Base-by-base conservation (phyloP, 2,113 vertebrate genomes). In the Myrmecobius fasciatus region DNA sequence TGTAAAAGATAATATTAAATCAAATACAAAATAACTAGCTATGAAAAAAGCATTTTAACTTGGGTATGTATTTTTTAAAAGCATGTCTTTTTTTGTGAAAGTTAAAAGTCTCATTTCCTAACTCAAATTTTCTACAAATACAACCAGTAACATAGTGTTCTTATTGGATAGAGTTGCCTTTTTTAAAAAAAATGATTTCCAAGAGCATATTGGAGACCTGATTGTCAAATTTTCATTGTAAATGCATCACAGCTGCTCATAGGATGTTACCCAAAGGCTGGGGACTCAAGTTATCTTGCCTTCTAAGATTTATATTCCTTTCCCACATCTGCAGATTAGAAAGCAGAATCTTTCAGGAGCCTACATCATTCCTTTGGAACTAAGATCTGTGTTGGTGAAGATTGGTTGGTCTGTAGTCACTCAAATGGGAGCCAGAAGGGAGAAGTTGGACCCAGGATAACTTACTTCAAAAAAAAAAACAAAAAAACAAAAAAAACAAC, bases 191-290 rank as follows among this genome's bases (percentile, higher is more conserved):
- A n/a, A 75, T n/a, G 14, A 36, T 36, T 36, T 67, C 12, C 12
- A 36, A 31, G 28, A 36, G 12, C 12, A n/a, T n/a, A 12, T 5
- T n/a, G 17, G 20, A 43, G n/a, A 43, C 43, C 20, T 83, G 67
- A 83, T 83, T 83, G n/a, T 83, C 43, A 17, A 83, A 83, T 83
- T 83, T 83, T 83, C 67, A 43, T 83, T 83, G 17, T 51, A 51
- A 51, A 99, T 99, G 99, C 99, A 99, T 89, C 99, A 99, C 94
- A 99, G 99, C 96, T 99, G 99, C 56, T 99, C 99, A 0, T 99
- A 99, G 99, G 0, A 9, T 0, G 0, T 0, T 53, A 0, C 0
- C 0, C 0, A 9, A 54, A 54, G 0, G 46, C 49, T 0, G 0
- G 51, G 3, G 92, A 25, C 0, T 0, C 91, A 8, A 17, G 1